These are phyloP conservation scores for Chymomyza costata DNA, from an alignment of 1,140 invertebrate species.

Conservation along the genomic window DNA sequence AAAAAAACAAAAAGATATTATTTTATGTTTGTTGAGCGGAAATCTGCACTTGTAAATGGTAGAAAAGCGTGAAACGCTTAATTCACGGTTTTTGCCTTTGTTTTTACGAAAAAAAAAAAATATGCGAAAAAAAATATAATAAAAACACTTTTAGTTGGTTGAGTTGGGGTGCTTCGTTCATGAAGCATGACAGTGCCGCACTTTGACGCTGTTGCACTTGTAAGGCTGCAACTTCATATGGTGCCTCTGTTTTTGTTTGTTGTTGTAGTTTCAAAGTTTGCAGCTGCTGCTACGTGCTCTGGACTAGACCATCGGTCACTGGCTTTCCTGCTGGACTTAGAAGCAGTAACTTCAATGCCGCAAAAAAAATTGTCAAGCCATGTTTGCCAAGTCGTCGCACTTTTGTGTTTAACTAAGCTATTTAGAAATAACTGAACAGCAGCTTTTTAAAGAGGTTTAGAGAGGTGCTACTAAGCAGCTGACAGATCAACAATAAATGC, in stretches of 20 bases:
- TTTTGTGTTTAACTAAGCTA: constrained; percentile 28
- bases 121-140: constrained; percentile 53
- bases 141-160: constrained; percentile 52
- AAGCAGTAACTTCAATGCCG: constrained; percentile 3
- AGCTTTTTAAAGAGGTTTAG: no score
- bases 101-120: constrained; percentile 1
- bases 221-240: constrained; percentile 51
- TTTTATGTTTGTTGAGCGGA: constrained; percentile 26
- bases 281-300: constrained; percentile 6
- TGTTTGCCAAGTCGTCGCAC: constrained; percentile 1
- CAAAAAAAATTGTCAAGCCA: constrained; percentile 18
- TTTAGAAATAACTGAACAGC: constrained; percentile 37
- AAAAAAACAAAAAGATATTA: no score
- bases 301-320: neutral
- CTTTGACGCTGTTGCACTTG: constrained; percentile 52
- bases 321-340: no score
- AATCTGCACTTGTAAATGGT: constrained; percentile 51
- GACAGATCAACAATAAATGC: no score
- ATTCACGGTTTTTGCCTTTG: constrained; percentile 15
- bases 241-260: no score
- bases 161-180: constrained; percentile 1
- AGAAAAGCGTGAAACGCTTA: constrained; percentile 26
- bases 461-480: constrained; percentile 10
- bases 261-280: no score
- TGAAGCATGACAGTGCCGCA: constrained; percentile 41